Base-by-base conservation (phyloP, 1,140 invertebrate species). In the Microplitis demolitor region DNA sequence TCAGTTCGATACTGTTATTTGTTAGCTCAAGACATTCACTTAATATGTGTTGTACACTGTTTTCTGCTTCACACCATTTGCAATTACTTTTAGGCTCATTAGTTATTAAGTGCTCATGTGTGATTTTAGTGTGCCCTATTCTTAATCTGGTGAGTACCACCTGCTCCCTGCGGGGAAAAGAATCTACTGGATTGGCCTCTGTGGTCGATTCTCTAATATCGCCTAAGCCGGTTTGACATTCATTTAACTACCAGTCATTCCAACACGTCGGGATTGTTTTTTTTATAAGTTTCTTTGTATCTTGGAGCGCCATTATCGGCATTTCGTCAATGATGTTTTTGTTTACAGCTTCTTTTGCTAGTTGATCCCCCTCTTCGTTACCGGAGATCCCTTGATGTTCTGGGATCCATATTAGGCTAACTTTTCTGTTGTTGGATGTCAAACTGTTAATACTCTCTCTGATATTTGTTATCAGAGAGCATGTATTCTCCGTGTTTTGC, bases 61-160 rank as follows among this genome's bases (percentile, higher is more conserved):
- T 66, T 39, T 13, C 24, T 39, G 13, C 24, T 31, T 39, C 8
- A 51, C 64, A 66, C 6, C 14, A 14, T 11, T 39, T 9, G 35
- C 45, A 66, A 3, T 11, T 66, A 16, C 16, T n/a, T 14, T 9
- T 31, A 4, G 31, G 31, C n/a, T 39, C 45, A 3, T 51, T 39
- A 13, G 31, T 34, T 16, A 66, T 3, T 3, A 66, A 14, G 35
- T 13, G 24, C 13, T 31, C 11, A 13, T 66, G 64, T 8, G 64
- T 66, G 33, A 66, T 9, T 66, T 34, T 39, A 4, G 35, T 66
- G 64, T 66, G 64, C 3, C 64, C 35, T 3, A 66, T 66, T 31
- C 64, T 31, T 3, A 66, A 37, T 66, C 64, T 39, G 35, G 64
- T 66, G 11, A 66, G 8, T 31, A 51, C 24, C 8, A 39, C 31